These are phyloP conservation scores for Falcunculus frontatus DNA, from an alignment of 2,113 vertebrate species.

Conservation along the genomic window DNA sequence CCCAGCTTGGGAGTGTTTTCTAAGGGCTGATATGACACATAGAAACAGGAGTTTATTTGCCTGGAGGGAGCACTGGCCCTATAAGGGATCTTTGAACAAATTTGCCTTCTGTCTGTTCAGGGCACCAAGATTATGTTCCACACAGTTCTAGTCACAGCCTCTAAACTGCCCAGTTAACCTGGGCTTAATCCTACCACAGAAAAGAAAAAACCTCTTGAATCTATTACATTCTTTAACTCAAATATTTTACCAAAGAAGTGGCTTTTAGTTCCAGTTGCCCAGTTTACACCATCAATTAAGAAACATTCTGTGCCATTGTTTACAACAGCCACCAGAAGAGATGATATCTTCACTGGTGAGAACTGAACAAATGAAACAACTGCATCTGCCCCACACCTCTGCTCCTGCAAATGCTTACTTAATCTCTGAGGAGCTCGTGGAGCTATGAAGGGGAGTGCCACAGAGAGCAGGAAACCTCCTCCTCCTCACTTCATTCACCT, in stretches of 20 bases:
- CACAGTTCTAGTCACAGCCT: background rate
- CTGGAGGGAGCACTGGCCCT: background rate
- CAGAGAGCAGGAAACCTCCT: background rate
- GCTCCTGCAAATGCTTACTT: background rate
- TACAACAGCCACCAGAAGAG: background rate
- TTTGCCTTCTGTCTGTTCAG: background rate
- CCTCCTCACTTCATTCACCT: background rate
- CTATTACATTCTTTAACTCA: background rate
- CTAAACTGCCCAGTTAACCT: background rate
- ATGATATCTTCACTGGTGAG: background rate
- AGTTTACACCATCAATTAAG: background rate
- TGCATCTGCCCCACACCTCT: background rate
- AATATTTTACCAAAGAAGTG: background rate
- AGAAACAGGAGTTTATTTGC: background rate
- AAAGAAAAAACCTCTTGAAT: background rate
- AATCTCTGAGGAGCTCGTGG: background rate
- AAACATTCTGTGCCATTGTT: background rate
- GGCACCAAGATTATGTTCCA: background rate
- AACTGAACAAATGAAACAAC: background rate
- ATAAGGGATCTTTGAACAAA: background rate
- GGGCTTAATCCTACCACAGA: background rate
- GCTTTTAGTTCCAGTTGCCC: background rate
- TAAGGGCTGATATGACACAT: background rate
- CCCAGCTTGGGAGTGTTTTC: background rate
- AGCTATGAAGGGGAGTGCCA: background rate